Evolutionary conservation across 2,113 vertebrate species (phyloP), one percentile per base, ranked within the genome.

Genomic region (Hemiprocne comata): DNA sequence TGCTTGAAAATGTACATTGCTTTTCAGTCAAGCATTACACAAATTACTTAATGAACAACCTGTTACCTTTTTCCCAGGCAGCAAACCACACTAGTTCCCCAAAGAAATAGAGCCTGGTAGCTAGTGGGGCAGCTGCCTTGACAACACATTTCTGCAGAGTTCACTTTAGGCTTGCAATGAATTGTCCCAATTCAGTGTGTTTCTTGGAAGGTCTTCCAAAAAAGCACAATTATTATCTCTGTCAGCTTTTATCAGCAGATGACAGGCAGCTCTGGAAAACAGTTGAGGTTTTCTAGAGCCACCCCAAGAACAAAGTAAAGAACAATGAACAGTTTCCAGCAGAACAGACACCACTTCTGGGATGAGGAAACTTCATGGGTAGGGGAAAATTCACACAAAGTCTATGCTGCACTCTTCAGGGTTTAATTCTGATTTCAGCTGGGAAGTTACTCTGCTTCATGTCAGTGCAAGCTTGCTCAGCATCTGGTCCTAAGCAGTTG

Each of bases 41-140:
- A 72, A 82, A 95, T 95, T 29, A 69, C 85, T 72, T 62, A 40
- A 87, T 81, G 85, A 94, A 94, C 88, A 94, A 96, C 93, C 88
- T 90, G 93, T 70, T 89, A 64, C 73, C 81, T 81, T 89, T 67
- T 79, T 76, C 80, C 69, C 76, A 80, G 76, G 85, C 83, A 84
- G 69, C 58, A 89, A 90, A 73, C 76, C 60, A 48, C 3, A 3
- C 25, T 54, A 80, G 31, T 0, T 88, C 44, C 65, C 72, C 61
- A 78, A 40, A 65, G 85, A 25, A 74, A 21, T 4, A 1, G 1
- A 82, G 84, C 24, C 50, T 61, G 29, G 58, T 38, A 75, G 38
- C 14, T 36, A 33, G 62, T 14, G 61, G 70, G 58, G 40, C 76
- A 85, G 78, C 57, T 60, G 67, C 38, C 46, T 28, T 7, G 2